phyloP scores from a whole-genome alignment of 1,140 invertebrate species.

The Pogonomyrmex barbatus region DNA sequence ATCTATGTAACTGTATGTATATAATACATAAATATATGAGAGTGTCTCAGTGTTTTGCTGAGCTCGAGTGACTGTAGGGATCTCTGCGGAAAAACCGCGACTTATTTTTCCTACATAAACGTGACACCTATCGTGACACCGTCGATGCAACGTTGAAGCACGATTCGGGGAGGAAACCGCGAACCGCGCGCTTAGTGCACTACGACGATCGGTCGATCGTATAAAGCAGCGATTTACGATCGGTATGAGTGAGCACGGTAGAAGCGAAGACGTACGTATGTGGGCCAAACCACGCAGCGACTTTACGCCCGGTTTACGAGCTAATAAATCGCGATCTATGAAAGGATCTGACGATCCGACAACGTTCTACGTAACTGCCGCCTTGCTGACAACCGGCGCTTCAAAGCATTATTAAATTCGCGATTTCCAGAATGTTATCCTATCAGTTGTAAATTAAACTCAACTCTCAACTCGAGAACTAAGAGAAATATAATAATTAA shows the following conservation, averaged over 20 bases:
- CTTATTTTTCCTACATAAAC: constrained; percentile 14
- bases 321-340: constrained; percentile 83
- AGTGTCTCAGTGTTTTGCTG: not conserved
- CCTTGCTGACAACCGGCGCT: constrained; percentile 14
- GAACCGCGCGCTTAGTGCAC: constrained; percentile 68
- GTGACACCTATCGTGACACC: not conserved
- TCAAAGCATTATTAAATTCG: constrained; percentile 17
- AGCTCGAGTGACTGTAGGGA: not conserved
- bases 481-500: constrained; percentile 3
- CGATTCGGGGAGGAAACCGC: constrained; percentile 80
- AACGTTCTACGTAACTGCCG: constrained; percentile 12
- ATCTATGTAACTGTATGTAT: not conserved
- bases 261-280: constrained; percentile 65
- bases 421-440: constrained; percentile 30
- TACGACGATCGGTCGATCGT: constrained; percentile 54
- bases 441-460: constrained; percentile 35
- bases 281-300: constrained; percentile 77
- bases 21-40: not conserved
- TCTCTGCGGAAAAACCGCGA: not conserved
- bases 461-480: not conserved
- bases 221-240: constrained; percentile 83
- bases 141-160: constrained; percentile 66
- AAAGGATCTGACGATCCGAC: constrained; percentile 80
- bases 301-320: constrained; percentile 80
- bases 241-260: constrained; percentile 27